Base-by-base conservation (phyloP, 2,888 invertebrate species). In the Cantharis nigra region DNA sequence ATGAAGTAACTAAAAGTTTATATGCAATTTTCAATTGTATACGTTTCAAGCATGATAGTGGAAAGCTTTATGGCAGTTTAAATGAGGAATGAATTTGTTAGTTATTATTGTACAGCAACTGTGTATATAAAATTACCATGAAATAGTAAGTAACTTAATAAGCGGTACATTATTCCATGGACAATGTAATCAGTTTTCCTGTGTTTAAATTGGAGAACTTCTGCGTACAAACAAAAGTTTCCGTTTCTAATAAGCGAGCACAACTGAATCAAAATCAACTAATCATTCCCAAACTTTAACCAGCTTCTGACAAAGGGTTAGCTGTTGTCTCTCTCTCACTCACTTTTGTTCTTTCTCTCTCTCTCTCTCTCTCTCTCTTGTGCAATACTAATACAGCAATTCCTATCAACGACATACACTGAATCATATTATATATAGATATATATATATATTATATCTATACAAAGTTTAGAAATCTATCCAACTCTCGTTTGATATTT, bases 231-330 rank as follows among this genome's bases (percentile, higher is more conserved):
- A 64, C 30, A 76, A 76, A 70, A 72, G 70, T 72, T 72, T 62
- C 69, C 26, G 16, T 14, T 64, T 69, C 63, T 69, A 63, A 69
- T 72, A 76, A 72, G 72, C 72, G 76, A 72, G 33, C 69, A 72
- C 69, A 49, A 76, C 72, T 63, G 72, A 76, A 69, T 76, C 69
- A 72, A 72, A 74, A 69, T 71, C 65, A 62, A 74, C 77, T 77
- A 77, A 77, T 74, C 77, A 74, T 73, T 49, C 65, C 73, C 70
- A 74, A 77, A 73, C 67, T 77, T 73, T 73, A 73, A 77, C 71
- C 73, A 70, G 49, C 64, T 26, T 74, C 71, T 77, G 70, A 77
- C 73, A 74, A 74, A 77, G 77, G 73, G 71, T 73, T 72, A 14
- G 70, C 62, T 72, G 69, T 72, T 64, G 2, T 26, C 26, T 74